Evolutionary conservation across 1,140 invertebrate species (phyloP), one percentile per base, ranked within the genome.

Genomic region (Lucilia sericata): DNA sequence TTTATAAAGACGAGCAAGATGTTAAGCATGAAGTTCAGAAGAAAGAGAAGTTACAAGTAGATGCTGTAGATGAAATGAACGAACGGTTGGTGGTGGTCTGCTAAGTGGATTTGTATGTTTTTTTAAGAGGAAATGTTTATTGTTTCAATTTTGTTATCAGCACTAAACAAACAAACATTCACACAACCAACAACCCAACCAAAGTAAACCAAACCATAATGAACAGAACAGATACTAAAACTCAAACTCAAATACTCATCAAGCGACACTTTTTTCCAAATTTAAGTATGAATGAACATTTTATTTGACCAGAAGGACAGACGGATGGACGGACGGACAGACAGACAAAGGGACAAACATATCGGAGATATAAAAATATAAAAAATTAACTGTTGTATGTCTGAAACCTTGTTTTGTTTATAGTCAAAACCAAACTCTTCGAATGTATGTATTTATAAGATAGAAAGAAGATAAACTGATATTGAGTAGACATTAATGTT

Each of bases 111-210:
- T 90, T 90, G 89, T 90, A 86, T 90, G 89, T 90, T 90, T 88
- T n/a, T 84, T 86, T 84, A 86, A 87, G 86, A 89, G 90, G 89
- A 90, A 90, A 90, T 90, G 89, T 90, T 90, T 90, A 90, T 90
- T 90, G 89, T 90, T 90, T 90, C 89, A 90, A 90, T 88, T 87
- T 90, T 90, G 88, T 90, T 90, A 90, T 90, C 89, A 90, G 85
- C 82, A 86, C 76, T 88, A 87, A 89, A n/a, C n/a, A n/a, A 88
- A 88, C 88, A 88, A 42, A 85, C 21, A 60, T 14, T 51, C 82
- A 51, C 10, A 74, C 82, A 42, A 83, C 34, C 25, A 30, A 75
- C n/a, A 36, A 21, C 5, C 65, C 65, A 70, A 10, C n/a, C n/a
- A 78, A 14, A 42, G 7, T 10, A 42, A 42, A 42, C 14, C 14